These are phyloP conservation scores for Calidris pugnax DNA, from an alignment of 2,113 vertebrate species.

Conservation along the genomic window DNA sequence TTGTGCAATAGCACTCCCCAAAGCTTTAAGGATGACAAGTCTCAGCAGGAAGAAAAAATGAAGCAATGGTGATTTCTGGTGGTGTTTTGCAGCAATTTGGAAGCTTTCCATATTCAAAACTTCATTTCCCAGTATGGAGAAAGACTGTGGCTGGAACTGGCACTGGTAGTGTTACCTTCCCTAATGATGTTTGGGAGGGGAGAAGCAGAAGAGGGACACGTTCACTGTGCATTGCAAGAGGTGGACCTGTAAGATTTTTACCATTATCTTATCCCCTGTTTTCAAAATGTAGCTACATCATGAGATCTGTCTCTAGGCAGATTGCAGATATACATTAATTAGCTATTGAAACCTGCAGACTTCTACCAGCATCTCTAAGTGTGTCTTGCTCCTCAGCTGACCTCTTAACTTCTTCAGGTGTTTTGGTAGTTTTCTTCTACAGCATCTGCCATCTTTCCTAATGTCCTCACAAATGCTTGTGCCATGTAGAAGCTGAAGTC, in stretches of 20 bases:
- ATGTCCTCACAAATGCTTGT: not conserved
- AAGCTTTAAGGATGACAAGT: conserved; percentile 21
- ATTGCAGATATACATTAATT: not conserved
- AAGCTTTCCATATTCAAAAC: conserved; percentile 22
- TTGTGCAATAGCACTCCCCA: conserved; percentile 27
- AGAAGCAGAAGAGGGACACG: not conserved
- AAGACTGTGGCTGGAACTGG: not conserved
- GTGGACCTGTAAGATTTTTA: not conserved
- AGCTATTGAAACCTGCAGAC: not conserved
- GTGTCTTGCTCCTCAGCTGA: not conserved
- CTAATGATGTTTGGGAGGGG: not conserved
- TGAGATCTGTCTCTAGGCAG: not conserved
- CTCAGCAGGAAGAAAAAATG: conserved; percentile 22
- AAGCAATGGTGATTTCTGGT: conserved; percentile 36
- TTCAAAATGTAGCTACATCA: not conserved
- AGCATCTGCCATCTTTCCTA: not conserved
- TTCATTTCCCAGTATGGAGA: not conserved
- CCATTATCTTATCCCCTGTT: not conserved
- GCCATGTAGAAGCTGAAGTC: not conserved
- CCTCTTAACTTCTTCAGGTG: not conserved
- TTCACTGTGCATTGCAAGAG: not conserved
- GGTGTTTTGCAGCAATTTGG: conserved; percentile 26
- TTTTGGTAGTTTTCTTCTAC: not conserved
- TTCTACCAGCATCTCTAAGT: not conserved
- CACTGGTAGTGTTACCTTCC: not conserved